A percentile compares a stretch with the other conserved stretches of the same genome.
phyloP scores from a whole-genome alignment of 53 echinoderm and acorn worm genomes.

The Temnopleurus reevesii region DNA sequence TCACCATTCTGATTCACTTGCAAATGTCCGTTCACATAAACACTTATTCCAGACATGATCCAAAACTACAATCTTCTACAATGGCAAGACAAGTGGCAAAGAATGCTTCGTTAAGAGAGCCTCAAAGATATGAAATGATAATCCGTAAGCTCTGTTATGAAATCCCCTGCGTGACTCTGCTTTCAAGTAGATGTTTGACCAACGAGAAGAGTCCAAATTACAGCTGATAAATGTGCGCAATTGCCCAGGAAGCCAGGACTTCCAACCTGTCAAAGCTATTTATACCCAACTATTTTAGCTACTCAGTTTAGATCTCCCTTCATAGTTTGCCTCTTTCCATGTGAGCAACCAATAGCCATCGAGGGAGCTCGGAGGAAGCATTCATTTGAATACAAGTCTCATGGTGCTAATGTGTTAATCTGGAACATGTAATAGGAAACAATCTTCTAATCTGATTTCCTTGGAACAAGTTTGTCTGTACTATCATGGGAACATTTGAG shows the following conservation, averaged over 20 bases:
- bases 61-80: background rate
- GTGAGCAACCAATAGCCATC: constrained; percentile 16
- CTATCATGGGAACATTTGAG: constrained; percentile 33
- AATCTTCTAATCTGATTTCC: constrained; percentile 40
- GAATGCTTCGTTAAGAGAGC: background rate
- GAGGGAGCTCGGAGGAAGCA: constrained; percentile 7
- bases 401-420: constrained; percentile 26
- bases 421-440: background rate
- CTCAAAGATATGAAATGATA: background rate
- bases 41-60: constrained; percentile 47
- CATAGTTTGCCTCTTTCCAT: background rate
- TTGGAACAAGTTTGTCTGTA: background rate
- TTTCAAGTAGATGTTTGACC: too few species aligned
- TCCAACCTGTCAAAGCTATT: constrained; percentile 25
- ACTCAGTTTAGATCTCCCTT: background rate
- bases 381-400: constrained; percentile 51
- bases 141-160: background rate
- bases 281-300: constrained; percentile 24
- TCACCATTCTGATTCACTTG: constrained; percentile 19
- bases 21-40: constrained; percentile 40
- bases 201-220: background rate
- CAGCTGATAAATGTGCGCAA: background rate
- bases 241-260: constrained; percentile 9
- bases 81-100: background rate
- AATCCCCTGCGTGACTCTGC: background rate